Base-by-base conservation (phyloP, 2,797 vertebrate genomes). In the Benthosema pterotum region DNA sequence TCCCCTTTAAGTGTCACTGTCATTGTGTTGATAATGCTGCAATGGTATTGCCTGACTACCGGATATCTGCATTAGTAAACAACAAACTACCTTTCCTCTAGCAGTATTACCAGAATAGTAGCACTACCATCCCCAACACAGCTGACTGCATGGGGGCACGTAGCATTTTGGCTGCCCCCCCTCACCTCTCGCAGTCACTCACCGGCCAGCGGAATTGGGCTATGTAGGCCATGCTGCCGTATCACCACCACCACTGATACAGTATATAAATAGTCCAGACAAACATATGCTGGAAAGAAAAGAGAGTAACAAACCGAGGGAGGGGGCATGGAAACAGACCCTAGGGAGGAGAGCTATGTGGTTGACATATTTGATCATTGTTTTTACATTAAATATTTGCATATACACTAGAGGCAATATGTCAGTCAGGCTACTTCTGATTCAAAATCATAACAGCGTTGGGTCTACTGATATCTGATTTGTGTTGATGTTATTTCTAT, bases 241-340 rank as follows among this genome's bases (percentile, higher is more conserved):
- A 32, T 32, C 28, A 63, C 8, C 25, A 61, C n/a, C 57, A 71
- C 65, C 71, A 57, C 55, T 63, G 22, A 70, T 83, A 38, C 32
- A 38, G 32, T 38, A 77, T 78, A 85, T 67, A 85, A 89, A 88
- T 86, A 88, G 78, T 64, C 25, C 49, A 4, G 47, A 78, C 61
- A 77, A 70, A 74, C 63, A 51, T 5, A 46, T n/a, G 13, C 28
- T 66, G 67, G 42, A 7, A 43, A 42, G 42, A 7, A 43, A n/a
- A 42, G 45, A 59, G 5, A 63, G 71, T 60, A 65, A 75, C 3
- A 56, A 15, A 62, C 12, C 9, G n/a, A 60, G 6, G 61, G 69
- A 60, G 67, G 57, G 43, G 38, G n/a, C 25, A 2, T 18, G 13
- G 42, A 16, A 53, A 25, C 28, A 16, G 19, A 50, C 52, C 60